These are phyloP conservation scores for Lithophane ornitopus DNA, from an alignment of 2,888 invertebrate genomes.

Conservation along the genomic window DNA sequence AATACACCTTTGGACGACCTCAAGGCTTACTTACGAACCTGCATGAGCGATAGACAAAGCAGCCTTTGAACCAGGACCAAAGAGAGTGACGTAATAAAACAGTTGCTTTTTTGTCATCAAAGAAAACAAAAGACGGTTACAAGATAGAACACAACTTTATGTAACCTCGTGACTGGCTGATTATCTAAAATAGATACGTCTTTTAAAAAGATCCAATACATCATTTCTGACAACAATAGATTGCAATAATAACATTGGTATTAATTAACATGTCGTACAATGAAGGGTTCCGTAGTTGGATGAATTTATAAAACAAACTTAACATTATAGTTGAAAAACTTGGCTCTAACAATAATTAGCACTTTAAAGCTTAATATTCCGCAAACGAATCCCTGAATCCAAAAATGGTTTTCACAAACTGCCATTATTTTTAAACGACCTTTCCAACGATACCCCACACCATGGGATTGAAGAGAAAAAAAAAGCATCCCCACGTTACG, in stretches of 20 bases:
- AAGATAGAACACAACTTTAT: constrained; percentile 17
- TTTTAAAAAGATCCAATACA: constrained; percentile 74
- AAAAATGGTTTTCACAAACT: too few relatives aligned
- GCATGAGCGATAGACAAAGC: constrained; percentile 29
- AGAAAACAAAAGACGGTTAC: constrained; percentile 22
- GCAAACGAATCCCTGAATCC: too few relatives aligned
- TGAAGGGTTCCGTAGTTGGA: too few relatives aligned
- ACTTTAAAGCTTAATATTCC: too few relatives aligned
- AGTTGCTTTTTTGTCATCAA: neutral
- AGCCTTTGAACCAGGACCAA: constrained; percentile 21
- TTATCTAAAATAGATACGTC: constrained; percentile 70
- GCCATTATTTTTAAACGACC: too few relatives aligned
- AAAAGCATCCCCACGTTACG: too few relatives aligned
- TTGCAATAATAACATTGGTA: constrained; percentile 68
- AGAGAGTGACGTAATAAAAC: constrained; percentile 15
- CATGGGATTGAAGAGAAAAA: too few relatives aligned
- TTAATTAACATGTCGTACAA: too few relatives aligned
- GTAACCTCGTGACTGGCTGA: constrained; percentile 67
- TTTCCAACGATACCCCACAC: too few relatives aligned
- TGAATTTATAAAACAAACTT: too few relatives aligned
- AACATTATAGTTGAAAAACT: too few relatives aligned
- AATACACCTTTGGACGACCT: constrained; percentile 55
- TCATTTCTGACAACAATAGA: constrained; percentile 78
- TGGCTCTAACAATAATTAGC: too few relatives aligned
- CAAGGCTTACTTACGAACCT: constrained; percentile 27